Base-by-base conservation (phyloP, 2,797 vertebrate genomes). In the Nannoperca australis region DNA sequence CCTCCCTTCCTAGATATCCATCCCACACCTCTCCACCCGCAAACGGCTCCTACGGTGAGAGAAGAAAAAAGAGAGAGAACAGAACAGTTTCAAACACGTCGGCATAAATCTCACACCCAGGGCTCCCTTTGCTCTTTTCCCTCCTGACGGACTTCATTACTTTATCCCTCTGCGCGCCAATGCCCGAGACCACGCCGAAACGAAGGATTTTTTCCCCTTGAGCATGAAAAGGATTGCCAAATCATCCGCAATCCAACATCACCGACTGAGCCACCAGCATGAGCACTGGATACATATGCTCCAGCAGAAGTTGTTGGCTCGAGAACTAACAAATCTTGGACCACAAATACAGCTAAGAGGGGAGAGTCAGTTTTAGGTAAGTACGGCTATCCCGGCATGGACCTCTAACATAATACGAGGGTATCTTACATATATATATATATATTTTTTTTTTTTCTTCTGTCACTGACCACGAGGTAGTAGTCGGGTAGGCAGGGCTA, bases 191-290 rank as follows among this genome's bases (percentile, higher is more conserved):
- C 94, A 93, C 95, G 92, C 94, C 94, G 94, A 95, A 90, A 84
- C 94, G 90, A 88, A 94, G 96, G 96, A 96, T 96, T 96, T 93
- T 93, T 91, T 91, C 86, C 95, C 95, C 96, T 88, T 94, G 97
- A 98, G 97, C 95, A 98, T 98, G 97, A 98, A 95, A 97, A 97
- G 96, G 96, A 96, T 96, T 96, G 96, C 95, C 96, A 96, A 95
- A 95, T 95, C 95, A 94, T 96, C 96, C 96, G 96, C 94, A 96
- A 95, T 95, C 95, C 95, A 94, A 89, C 91, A 93, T 90, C 93
- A 90, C 87, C 92, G 91, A 78, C 87, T 67, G 92, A 91, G 91
- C 86, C 90, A 92, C 87, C 95, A 92, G 92, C 91, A 94, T 95
- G 95, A 94, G 88, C 94, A 91, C 90, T 92, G 94, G 94, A 94